phyloP scores from a whole-genome alignment of 2,113 vertebrate species.

The Chamaea fasciata region DNA sequence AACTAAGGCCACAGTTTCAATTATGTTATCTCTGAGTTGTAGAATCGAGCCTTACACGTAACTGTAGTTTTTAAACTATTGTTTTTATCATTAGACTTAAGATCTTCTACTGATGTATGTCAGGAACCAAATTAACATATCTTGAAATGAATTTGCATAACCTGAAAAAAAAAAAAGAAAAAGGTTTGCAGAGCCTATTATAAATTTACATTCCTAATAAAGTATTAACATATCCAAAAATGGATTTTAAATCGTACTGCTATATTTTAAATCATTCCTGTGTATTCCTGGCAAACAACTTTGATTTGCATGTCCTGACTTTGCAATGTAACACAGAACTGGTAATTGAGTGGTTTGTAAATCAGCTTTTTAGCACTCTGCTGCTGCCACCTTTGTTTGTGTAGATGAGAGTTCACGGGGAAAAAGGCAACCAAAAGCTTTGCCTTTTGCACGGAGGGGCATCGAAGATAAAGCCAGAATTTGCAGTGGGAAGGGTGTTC shows the following conservation, averaged over 20 bases:
- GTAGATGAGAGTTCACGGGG: neutral
- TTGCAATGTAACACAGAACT: neutral
- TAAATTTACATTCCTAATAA: slow-evolving; percentile 52
- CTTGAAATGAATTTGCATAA: slow-evolving; percentile 44
- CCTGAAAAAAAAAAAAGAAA: neutral
- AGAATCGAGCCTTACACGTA: neutral
- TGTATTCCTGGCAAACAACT: slow-evolving; percentile 24
- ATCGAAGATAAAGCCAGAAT: neutral
- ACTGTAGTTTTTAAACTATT: neutral
- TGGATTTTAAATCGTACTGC: slow-evolving; percentile 11
- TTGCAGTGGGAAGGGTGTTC: neutral
- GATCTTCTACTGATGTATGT: neutral
- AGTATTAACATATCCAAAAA: slow-evolving; percentile 50
- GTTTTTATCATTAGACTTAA: neutral
- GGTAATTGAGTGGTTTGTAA: neutral
- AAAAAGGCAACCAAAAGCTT: neutral
- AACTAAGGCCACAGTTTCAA: neutral
- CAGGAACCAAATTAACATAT: slow-evolving; percentile 9
- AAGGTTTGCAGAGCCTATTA: neutral
- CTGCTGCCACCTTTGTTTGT: neutral
- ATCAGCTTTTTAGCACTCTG: neutral
- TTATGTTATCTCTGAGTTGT: neutral
- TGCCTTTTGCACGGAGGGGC: neutral
- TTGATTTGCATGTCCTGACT: slow-evolving; percentile 66
- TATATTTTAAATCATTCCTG: slow-evolving; percentile 18